Conservation (phyloP, 2,113 vertebrate genomes). For the Mormoops blainvillei region DNA sequence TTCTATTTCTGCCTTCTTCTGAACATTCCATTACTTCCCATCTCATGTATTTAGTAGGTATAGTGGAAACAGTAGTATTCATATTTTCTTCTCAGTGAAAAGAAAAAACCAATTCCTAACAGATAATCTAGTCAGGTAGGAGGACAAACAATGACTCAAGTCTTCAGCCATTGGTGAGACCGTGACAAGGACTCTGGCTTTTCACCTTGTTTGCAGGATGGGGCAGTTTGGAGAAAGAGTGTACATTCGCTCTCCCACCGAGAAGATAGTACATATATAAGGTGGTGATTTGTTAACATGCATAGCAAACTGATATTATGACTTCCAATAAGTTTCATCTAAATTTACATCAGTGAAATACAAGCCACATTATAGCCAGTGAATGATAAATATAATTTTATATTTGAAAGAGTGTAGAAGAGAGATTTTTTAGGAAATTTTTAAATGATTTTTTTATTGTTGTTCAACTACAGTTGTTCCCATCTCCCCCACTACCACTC, state of each 20-base stretch:
- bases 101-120: not conserved
- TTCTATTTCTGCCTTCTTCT: not conserved
- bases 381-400: not conserved
- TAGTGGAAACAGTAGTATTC: not conserved
- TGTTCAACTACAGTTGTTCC: too few species aligned
- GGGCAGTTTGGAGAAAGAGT: not conserved
- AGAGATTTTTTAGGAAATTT: not conserved
- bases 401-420: not conserved
- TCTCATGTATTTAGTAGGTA: not conserved
- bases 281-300: not conserved
- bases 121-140: not conserved
- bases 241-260: not conserved
- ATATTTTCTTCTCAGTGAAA: not conserved
- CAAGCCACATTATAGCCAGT: not conserved
- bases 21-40: not conserved
- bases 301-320: not conserved
- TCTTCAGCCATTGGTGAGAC: not conserved
- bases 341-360: not conserved
- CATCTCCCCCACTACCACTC: too few species aligned
- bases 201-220: not conserved
- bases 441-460: too few species aligned
- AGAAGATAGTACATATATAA: not conserved
- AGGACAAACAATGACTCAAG: not conserved
- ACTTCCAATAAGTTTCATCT: not conserved
- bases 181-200: not conserved